Conservation (phyloP, 1,140 invertebrate genomes). For the Drosophila kepulauana region DNA sequence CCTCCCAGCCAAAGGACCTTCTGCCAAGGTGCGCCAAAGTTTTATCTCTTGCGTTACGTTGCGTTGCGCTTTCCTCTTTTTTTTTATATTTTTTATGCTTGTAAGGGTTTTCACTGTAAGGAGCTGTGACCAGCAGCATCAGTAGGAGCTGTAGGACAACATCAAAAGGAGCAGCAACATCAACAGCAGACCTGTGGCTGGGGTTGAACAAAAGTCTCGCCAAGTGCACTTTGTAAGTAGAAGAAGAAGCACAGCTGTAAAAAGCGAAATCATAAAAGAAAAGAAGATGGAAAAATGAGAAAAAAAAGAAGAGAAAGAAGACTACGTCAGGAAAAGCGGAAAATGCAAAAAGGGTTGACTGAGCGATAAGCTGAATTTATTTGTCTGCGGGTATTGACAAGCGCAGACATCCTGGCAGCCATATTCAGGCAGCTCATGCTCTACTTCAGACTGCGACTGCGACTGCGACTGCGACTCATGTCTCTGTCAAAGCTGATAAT, state of each 20-base stretch:
- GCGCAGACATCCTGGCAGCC: conserved; percentile 50
- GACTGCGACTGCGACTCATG: background rate
- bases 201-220: conserved; percentile 60
- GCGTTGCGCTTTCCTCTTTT: conserved; percentile 42
- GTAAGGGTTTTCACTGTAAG: conserved; percentile 38
- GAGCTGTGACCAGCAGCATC: conserved; percentile 64
- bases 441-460: background rate
- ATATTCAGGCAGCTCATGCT: conserved; percentile 5
- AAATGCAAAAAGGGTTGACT: conserved; percentile 67
- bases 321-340: background rate
- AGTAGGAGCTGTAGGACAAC: conserved; percentile 46
- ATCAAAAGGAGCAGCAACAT: conserved; percentile 64
- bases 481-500: background rate
- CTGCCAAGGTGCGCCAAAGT: conserved; percentile 71
- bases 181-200: conserved; percentile 11
- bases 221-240: conserved; percentile 77
- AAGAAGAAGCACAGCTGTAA: conserved; percentile 51
- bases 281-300: conserved; percentile 31
- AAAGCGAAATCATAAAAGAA: conserved; percentile 67
- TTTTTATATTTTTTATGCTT: conserved; percentile 35
- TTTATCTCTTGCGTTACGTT: conserved; percentile 56
- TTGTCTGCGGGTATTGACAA: conserved; percentile 82
- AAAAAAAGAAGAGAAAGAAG: conserved; percentile 17
- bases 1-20: conserved; percentile 7
- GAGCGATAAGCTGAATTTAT: conserved; percentile 79